A percentile compares a stretch with the other conserved stretches of the same genome.
phyloP scores from a whole-genome alignment of 2,888 invertebrate species.

The Dryomyza anilis region DNA sequence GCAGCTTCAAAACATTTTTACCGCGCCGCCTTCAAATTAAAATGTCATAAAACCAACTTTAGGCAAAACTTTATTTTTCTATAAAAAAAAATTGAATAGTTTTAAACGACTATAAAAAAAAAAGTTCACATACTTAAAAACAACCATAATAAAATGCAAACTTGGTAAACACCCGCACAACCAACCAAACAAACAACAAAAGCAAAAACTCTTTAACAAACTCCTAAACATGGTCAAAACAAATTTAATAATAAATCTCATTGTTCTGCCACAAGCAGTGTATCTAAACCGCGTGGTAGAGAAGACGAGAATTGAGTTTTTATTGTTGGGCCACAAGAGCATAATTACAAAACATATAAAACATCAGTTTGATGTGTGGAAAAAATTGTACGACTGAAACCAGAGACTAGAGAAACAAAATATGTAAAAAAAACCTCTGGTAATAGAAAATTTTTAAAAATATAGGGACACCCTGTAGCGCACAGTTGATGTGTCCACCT shows the following conservation, averaged over 20 bases:
- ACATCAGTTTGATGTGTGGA: slow-evolving; percentile 25
- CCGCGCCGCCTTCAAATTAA: not conserved
- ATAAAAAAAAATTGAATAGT: too few species aligned
- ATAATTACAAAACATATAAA: slow-evolving; percentile 6
- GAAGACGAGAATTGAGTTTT: not conserved
- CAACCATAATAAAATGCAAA: too few species aligned
- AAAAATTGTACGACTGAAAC: not conserved
- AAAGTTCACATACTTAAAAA: too few species aligned
- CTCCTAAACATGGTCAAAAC: slow-evolving; percentile 26
- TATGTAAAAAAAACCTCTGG: slow-evolving; percentile 12
- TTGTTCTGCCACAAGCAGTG: slow-evolving; percentile 38
- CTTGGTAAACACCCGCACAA: too few species aligned
- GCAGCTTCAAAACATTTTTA: too few species aligned
- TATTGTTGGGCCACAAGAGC: slow-evolving; percentile 20
- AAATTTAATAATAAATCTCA: slow-evolving; percentile 39
- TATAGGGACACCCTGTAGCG: not conserved
- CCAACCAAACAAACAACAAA: too few species aligned
- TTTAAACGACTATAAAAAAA: too few species aligned
- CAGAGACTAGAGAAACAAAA: slow-evolving; percentile 20
- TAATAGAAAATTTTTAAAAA: too few species aligned
- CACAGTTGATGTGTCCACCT: slow-evolving; percentile 18
- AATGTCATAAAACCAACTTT: slow-evolving; percentile 3
- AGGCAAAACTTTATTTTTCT: too few species aligned
- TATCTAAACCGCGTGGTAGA: slow-evolving; percentile 11
- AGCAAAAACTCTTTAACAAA: too few species aligned